A percentile compares a stretch with the other conserved stretches of the same genome.
These are phyloP conservation scores for Lethenteron camtschaticum DNA, from an alignment of 2,113 vertebrate species.

Conservation along the genomic window DNA sequence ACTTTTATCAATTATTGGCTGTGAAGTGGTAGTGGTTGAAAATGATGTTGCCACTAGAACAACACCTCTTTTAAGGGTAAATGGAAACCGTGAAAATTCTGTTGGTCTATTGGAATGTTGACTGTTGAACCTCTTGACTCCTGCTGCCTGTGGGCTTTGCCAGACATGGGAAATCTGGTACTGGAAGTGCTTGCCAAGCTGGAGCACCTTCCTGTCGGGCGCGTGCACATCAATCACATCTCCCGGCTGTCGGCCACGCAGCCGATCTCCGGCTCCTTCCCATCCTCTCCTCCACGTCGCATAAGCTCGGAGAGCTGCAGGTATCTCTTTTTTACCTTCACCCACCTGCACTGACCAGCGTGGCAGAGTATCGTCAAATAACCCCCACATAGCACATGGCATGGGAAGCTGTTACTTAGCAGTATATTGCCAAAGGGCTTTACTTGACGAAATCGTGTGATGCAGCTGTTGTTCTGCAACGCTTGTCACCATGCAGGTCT, in stretches of 20 bases:
- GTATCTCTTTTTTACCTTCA: constrained; percentile 18
- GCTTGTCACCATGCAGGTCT: constrained; percentile 28
- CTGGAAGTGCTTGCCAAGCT: constrained; percentile 52
- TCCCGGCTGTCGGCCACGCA: constrained; percentile 43
- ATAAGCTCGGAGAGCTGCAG: constrained; percentile 74
- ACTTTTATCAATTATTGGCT: too few species aligned
- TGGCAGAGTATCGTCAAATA: too few species aligned
- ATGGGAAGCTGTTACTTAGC: too few species aligned
- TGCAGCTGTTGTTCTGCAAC: not conserved
- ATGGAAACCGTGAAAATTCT: too few species aligned
- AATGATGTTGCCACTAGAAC: too few species aligned
- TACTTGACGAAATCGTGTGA: not conserved
- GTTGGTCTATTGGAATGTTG: too few species aligned
- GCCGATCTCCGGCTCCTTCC: constrained; percentile 49
- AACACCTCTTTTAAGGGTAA: too few species aligned
- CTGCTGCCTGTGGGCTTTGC: constrained; percentile 2
- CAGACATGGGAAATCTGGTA: constrained; percentile 71
- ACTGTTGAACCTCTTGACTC: too few species aligned
- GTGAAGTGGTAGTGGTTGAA: too few species aligned
- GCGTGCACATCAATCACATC: constrained; percentile 36
- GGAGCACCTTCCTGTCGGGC: constrained; percentile 48
- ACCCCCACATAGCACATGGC: too few species aligned
- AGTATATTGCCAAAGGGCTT: too few species aligned
- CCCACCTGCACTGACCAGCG: not conserved
- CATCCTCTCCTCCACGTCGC: constrained; percentile 47